Percentiles rank a stretch among this genome's conserved stretches.
phyloP scores from a whole-genome alignment of 1,140 invertebrate genomes.

The Doryteuthis pealeii region DNA sequence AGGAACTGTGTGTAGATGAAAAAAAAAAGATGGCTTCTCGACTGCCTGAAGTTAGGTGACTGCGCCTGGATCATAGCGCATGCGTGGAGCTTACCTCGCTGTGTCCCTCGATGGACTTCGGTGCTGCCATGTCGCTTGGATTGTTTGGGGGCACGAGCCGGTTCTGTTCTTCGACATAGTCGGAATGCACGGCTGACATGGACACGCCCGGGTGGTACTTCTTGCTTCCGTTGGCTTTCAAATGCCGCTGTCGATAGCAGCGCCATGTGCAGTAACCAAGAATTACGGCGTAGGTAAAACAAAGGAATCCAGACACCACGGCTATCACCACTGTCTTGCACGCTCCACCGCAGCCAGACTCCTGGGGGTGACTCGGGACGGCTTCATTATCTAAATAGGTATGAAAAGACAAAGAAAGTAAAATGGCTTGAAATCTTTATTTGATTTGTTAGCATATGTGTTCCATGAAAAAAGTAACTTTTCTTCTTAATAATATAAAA shows the following conservation, averaged over 20 bases:
- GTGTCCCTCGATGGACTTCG: constrained; percentile 2
- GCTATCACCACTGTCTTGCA: neutral
- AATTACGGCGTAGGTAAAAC: neutral
- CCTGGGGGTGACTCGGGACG: neutral
- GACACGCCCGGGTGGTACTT: constrained; percentile 1
- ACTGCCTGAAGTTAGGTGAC: neutral
- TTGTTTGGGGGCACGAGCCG: neutral
- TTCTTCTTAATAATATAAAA: too few relatives aligned
- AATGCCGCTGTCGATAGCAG: neutral
- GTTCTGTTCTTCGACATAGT: constrained; percentile 8
- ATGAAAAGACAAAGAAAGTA: neutral
- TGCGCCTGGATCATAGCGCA: neutral
- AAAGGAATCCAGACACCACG: constrained; percentile 3
- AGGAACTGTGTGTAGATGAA: too few relatives aligned
- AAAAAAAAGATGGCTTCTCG: too few relatives aligned
- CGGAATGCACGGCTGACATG: constrained; percentile 9
- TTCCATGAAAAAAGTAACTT: too few relatives aligned
- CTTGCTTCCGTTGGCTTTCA: neutral
- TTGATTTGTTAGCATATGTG: too few relatives aligned
- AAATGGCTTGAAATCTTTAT: too few relatives aligned
- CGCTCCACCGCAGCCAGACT: neutral
- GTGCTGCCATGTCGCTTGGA: neutral
- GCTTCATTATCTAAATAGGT: neutral
- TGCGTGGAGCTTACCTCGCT: neutral
- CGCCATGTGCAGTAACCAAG: neutral